Percentiles rank a stretch among this genome's conserved stretches.
Evolutionary conservation across 1,140 invertebrate genomes (phyloP).

Genomic region (Hypsibius dujardini): DNA sequence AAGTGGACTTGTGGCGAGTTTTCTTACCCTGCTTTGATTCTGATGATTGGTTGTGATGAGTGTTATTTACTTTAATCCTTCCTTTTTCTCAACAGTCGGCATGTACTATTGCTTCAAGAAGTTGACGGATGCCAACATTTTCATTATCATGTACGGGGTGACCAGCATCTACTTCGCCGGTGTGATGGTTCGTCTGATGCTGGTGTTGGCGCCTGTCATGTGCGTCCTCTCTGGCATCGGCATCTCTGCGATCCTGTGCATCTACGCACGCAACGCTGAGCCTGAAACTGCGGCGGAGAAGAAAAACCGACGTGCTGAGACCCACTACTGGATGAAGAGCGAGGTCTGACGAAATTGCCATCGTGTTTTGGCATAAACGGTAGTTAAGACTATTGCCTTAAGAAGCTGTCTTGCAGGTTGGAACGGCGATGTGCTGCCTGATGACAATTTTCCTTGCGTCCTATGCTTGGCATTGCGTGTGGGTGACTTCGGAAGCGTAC

Average conservation of each 20-base stretch:
- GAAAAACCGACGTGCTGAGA: background rate
- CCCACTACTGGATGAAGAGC: conserved; percentile 12
- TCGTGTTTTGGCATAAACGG: too few relatives aligned
- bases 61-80: too few relatives aligned
- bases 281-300: background rate
- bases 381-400: background rate
- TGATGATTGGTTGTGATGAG: too few relatives aligned
- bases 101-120: conserved; percentile 87
- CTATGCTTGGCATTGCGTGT: conserved; percentile 92
- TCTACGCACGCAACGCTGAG: conserved; percentile 73
- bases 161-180: conserved; percentile 96
- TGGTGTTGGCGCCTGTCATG: conserved; percentile 92
- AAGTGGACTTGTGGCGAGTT: background rate
- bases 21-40: too few relatives aligned
- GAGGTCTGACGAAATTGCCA: background rate
- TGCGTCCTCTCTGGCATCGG: conserved; percentile 87
- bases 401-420: conserved; percentile 42
- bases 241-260: conserved; percentile 65
- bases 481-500: conserved; percentile 97
- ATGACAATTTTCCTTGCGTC: conserved; percentile 68
- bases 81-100: conserved; percentile 44
- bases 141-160: conserved; percentile 87
- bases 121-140: conserved; percentile 85
- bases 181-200: conserved; percentile 94
- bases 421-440: conserved; percentile 61